Percentiles rank a stretch among this genome's conserved stretches.
Evolutionary conservation across 2,113 vertebrate genomes (phyloP).

Genomic region (Xiphophorus maculatus): DNA sequence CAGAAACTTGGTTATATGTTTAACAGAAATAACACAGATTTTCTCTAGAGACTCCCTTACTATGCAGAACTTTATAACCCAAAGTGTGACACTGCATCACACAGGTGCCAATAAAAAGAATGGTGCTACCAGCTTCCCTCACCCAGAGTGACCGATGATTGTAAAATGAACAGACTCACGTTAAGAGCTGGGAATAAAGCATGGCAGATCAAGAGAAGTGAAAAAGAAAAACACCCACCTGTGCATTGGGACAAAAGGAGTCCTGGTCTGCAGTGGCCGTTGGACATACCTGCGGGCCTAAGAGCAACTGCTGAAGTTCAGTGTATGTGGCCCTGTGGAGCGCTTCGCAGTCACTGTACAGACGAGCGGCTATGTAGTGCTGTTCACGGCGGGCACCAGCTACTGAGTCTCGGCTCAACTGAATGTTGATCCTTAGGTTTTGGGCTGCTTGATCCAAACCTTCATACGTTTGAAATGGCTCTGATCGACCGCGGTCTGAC

Average conservation of each 20-base stretch:
- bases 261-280: slow-evolving; percentile 66
- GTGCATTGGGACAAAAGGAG: slow-evolving; percentile 79
- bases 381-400: slow-evolving; percentile 76
- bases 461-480: slow-evolving; percentile 87
- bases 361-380: slow-evolving; percentile 69
- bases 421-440: slow-evolving; percentile 79
- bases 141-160: slow-evolving; percentile 35
- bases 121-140: slow-evolving; percentile 44
- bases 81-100: neutral
- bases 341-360: slow-evolving; percentile 76
- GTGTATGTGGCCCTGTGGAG: slow-evolving; percentile 80
- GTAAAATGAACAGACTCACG: slow-evolving; percentile 53
- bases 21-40: neutral
- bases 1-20: neutral
- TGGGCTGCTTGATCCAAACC: slow-evolving; percentile 81
- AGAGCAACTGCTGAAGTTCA: slow-evolving; percentile 82
- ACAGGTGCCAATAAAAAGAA: slow-evolving; percentile 7
- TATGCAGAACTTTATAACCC: neutral
- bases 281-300: slow-evolving; percentile 84
- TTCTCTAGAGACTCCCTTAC: neutral
- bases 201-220: neutral
- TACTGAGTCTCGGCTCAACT: slow-evolving; percentile 72
- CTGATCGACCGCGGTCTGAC: slow-evolving; percentile 71
- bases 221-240: slow-evolving; percentile 74
- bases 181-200: neutral